Percentiles rank a stretch among this genome's conserved stretches.
phyloP scores from a whole-genome alignment of 2,113 vertebrate genomes.

The Mus spicilegus region DNA sequence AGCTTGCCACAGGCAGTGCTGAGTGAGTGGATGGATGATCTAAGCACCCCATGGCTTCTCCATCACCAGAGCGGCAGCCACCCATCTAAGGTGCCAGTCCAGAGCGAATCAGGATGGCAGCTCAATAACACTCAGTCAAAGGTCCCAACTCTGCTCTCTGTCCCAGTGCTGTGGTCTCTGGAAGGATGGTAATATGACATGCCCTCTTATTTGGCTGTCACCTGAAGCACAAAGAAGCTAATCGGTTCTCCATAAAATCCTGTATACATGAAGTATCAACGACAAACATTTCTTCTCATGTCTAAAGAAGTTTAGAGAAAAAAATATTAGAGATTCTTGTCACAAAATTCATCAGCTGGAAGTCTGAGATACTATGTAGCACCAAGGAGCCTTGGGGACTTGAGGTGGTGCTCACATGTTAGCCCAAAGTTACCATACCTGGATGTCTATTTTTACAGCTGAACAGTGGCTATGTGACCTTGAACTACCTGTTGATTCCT shows the following conservation, averaged over 20 bases:
- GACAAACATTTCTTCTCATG: conserved; percentile 61
- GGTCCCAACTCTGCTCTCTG: neutral
- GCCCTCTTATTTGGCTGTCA: neutral
- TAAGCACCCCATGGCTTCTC: neutral
- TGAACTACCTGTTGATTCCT: neutral
- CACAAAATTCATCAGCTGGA: conserved; percentile 26
- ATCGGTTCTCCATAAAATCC: neutral
- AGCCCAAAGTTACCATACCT: neutral
- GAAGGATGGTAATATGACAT: neutral
- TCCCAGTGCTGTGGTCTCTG: neutral
- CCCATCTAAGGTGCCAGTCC: no score
- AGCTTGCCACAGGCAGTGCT: neutral
- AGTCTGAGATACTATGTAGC: neutral
- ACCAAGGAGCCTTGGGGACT: neutral
- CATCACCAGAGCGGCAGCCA: neutral
- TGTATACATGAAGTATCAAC: conserved; percentile 59
- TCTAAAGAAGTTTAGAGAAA: neutral
- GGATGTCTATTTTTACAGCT: neutral
- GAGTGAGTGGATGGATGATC: neutral
- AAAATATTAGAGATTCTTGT: neutral
- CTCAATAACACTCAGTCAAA: neutral
- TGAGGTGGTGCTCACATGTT: neutral
- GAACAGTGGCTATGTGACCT: neutral
- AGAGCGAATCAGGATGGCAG: neutral
- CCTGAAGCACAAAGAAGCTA: neutral